Evolutionary conservation across 2,113 vertebrate species (phyloP).

Genomic region (Mola mola): DNA sequence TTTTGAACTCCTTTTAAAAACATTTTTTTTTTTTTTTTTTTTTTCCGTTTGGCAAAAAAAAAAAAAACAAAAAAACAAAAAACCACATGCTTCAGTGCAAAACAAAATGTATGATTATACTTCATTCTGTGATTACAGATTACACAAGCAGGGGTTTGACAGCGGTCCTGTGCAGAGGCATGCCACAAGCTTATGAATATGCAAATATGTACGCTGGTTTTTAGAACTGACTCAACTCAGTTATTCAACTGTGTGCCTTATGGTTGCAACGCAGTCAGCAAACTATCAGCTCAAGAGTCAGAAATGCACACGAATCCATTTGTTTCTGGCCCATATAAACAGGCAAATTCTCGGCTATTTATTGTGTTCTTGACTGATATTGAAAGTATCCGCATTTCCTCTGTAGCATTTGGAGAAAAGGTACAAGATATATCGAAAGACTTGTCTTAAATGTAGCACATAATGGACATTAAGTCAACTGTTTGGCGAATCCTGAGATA

Average conservation of each 20-base stretch:
- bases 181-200: conserved; percentile 25
- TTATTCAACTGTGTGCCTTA: not conserved
- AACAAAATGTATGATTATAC: not conserved
- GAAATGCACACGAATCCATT: too few species aligned
- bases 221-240: not conserved
- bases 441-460: too few species aligned
- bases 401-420: too few species aligned
- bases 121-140: conserved; percentile 6
- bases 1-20: too few species aligned
- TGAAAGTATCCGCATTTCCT: not conserved
- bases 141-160: conserved; percentile 2
- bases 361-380: not conserved
- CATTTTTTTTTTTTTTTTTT: too few species aligned
- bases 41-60: too few species aligned
- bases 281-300: not conserved
- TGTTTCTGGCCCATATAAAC: too few species aligned
- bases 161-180: conserved; percentile 5
- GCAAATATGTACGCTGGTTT: not conserved
- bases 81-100: too few species aligned
- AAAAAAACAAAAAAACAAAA: too few species aligned
- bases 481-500: too few species aligned
- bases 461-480: too few species aligned
- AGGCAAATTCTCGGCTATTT: not conserved
- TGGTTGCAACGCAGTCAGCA: not conserved
- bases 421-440: too few species aligned